Evolutionary conservation across 2,888 invertebrate species (phyloP).

Genomic region (Dorcus parallelipipedus): DNA sequence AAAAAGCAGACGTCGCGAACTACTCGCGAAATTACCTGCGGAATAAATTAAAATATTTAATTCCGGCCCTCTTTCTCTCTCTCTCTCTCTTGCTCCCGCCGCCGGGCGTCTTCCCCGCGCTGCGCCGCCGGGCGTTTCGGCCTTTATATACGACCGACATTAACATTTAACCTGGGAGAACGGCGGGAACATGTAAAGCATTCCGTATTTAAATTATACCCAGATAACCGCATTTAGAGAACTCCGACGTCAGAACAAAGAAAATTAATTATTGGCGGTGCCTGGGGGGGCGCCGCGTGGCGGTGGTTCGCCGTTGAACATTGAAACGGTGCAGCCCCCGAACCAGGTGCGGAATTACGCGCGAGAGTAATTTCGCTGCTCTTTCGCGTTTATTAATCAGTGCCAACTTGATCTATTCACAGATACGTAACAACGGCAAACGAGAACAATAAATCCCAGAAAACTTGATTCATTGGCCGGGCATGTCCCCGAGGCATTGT

Average conservation of each 20-base stretch:
- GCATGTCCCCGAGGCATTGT: too few species aligned
- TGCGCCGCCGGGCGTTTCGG: not conserved
- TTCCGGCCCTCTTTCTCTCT: not conserved
- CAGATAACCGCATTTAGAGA: slow-evolving; percentile 2
- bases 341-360: too few species aligned
- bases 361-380: too few species aligned
- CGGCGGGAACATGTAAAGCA: not conserved
- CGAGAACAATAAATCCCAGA: too few species aligned
- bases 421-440: too few species aligned
- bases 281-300: not conserved
- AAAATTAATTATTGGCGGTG: slow-evolving; percentile 1
- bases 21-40: not conserved
- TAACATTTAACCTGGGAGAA: not conserved
- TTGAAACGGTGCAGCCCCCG: not conserved
- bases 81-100: too few species aligned
- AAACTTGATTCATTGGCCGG: too few species aligned
- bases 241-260: not conserved
- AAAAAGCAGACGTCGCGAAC: not conserved
- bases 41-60: not conserved
- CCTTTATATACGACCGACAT: not conserved
- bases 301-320: not conserved
- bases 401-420: too few species aligned
- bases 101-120: too few species aligned
- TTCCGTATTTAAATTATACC: slow-evolving; percentile 2
- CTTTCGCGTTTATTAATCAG: too few species aligned